phyloP scores from a whole-genome alignment of 1,140 invertebrate species.

The Carposina sasakii region DNA sequence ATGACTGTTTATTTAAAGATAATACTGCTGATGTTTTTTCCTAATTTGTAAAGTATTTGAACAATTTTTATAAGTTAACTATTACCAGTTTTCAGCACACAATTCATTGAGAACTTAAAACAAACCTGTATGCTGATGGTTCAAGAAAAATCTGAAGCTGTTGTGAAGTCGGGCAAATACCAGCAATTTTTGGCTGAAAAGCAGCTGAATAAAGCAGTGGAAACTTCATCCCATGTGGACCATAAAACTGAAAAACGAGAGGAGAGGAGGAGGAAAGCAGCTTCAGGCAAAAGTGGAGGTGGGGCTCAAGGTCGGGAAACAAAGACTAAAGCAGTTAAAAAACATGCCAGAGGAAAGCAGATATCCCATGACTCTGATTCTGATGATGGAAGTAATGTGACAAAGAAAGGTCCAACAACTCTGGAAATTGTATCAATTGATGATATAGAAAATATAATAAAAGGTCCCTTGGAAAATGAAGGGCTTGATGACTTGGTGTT shows the following conservation, averaged over 20 bases:
- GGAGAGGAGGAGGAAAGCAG: constrained; percentile 90
- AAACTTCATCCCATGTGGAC: constrained; percentile 60
- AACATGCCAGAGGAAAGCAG: constrained; percentile 73
- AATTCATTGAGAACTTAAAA: constrained; percentile 80
- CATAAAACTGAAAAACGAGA: constrained; percentile 85
- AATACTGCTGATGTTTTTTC: too few species aligned
- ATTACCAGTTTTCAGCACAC: constrained; percentile 75
- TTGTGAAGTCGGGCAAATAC: constrained; percentile 79
- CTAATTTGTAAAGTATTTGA: too few species aligned
- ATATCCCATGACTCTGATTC: constrained; percentile 74
- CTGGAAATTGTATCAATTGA: constrained; percentile 79
- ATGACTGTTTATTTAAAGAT: constrained; percentile 17
- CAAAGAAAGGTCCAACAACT: constrained; percentile 51
- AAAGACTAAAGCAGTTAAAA: constrained; percentile 95
- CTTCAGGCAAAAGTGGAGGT: constrained; percentile 89
- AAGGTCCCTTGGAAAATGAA: constrained; percentile 76
- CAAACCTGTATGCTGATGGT: constrained; percentile 80
- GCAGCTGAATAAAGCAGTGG: constrained; percentile 71
- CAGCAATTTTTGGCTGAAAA: constrained; percentile 77
- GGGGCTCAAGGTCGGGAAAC: constrained; percentile 95
- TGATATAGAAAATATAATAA: constrained; percentile 81
- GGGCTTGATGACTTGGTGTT: constrained; percentile 77
- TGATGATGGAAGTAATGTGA: constrained; percentile 70
- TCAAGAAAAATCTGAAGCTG: constrained; percentile 81
- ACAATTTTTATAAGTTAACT: too few species aligned